These are phyloP conservation scores for Lagocephalus sceleratus DNA, from an alignment of 2,797 vertebrate genomes.

Conservation along the genomic window DNA sequence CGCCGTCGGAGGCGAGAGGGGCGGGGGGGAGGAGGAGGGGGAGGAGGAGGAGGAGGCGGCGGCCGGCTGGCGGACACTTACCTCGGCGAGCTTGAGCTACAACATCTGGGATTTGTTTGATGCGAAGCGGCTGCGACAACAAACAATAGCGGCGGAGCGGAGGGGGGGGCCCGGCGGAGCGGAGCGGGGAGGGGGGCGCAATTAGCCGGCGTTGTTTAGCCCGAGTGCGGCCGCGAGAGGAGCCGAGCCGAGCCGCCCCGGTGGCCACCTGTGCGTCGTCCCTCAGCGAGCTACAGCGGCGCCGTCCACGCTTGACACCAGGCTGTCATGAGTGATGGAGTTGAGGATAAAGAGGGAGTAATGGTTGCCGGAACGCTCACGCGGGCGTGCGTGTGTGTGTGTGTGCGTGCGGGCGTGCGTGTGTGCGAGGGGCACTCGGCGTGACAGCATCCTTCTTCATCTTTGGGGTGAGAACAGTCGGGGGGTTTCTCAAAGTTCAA, in stretches of 20 bases:
- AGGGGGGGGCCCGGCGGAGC: not conserved
- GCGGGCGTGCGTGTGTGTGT: too few species aligned
- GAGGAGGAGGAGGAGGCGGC: slow-evolving; percentile 32
- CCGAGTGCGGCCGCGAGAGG: slow-evolving; percentile 67
- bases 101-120: slow-evolving; percentile 89
- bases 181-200: slow-evolving; percentile 39
- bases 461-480: slow-evolving; percentile 72
- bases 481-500: slow-evolving; percentile 69
- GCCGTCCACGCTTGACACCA: slow-evolving; percentile 58
- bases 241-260: slow-evolving; percentile 57
- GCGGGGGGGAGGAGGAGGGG: too few species aligned
- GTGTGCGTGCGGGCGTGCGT: too few species aligned
- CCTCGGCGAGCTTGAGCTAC: slow-evolving; percentile 84
- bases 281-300: slow-evolving; percentile 54
- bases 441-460: slow-evolving; percentile 78
- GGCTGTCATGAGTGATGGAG: slow-evolving; percentile 76
- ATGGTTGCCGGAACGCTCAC: slow-evolving; percentile 76
- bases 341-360: slow-evolving; percentile 75
- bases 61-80: slow-evolving; percentile 76
- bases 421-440: slow-evolving; percentile 71
- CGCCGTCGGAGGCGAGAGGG: too few species aligned
- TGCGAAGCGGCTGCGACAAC: slow-evolving; percentile 79
- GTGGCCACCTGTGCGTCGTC: slow-evolving; percentile 70
- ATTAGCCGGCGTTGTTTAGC: slow-evolving; percentile 76
- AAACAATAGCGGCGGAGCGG: slow-evolving; percentile 72